A percentile compares a stretch with the other conserved stretches of the same genome.
Evolutionary conservation across 2,888 invertebrate species (phyloP).

Genomic region (Harpagoxenus sublaevis): DNA sequence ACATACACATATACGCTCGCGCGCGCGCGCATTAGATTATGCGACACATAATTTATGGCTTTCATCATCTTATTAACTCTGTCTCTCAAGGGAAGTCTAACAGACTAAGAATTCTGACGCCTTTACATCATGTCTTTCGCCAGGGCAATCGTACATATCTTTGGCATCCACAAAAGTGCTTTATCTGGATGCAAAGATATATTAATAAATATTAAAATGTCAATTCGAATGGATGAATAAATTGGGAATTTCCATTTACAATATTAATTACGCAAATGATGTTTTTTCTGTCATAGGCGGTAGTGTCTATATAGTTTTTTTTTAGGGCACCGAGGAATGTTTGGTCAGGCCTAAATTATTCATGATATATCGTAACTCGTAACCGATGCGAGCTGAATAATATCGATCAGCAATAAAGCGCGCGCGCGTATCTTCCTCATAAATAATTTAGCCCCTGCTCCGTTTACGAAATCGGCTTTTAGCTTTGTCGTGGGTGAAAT

Average conservation of each 20-base stretch:
- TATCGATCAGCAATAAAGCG: conserved; percentile 40
- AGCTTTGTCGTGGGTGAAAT: conserved; percentile 7
- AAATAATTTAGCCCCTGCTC: conserved; percentile 32
- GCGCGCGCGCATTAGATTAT: neutral
- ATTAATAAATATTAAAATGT: conserved; percentile 9
- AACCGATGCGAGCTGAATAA: conserved; percentile 31
- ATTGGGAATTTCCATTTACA: neutral
- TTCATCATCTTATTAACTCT: conserved; percentile 22
- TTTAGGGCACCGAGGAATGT: neutral
- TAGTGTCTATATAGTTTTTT: neutral
- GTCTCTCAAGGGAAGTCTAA: neutral
- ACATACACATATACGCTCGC: no score
- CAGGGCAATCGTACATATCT: neutral
- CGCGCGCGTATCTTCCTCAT: conserved; percentile 50
- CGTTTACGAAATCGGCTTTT: conserved; percentile 25
- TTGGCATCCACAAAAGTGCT: neutral
- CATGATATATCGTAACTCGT: conserved; percentile 3
- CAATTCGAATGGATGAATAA: neutral
- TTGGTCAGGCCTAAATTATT: conserved; percentile 11
- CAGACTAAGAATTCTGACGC: neutral
- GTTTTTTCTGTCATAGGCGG: neutral
- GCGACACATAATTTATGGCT: neutral
- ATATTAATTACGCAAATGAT: neutral
- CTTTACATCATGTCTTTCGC: neutral
- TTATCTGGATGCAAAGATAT: neutral